Percentiles rank a stretch among this genome's conserved stretches.
Evolutionary conservation across 2,113 vertebrate genomes (phyloP).

Genomic region (Chaetodon trifascialis): DNA sequence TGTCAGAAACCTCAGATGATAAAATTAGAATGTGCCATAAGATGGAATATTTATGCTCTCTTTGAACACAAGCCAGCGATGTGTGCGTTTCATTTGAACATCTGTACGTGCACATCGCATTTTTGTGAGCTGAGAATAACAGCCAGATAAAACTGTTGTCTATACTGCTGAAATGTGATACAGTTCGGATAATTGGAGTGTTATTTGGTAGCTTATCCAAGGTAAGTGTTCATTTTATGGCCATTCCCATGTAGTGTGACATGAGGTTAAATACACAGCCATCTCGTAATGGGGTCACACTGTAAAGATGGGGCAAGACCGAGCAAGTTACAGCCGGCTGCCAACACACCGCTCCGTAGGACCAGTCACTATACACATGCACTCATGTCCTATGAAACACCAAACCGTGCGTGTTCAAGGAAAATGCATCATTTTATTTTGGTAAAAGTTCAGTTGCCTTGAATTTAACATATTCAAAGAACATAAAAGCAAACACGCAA

Average conservation of each 20-base stretch:
- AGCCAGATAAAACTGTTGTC: slow-evolving; percentile 28
- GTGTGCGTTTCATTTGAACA: slow-evolving; percentile 50
- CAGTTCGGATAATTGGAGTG: slow-evolving; percentile 34
- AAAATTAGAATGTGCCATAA: slow-evolving; percentile 53
- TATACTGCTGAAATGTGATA: slow-evolving; percentile 15
- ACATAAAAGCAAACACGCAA: slow-evolving; percentile 43
- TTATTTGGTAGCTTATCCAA: slow-evolving; percentile 41
- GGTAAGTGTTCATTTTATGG: slow-evolving; percentile 15
- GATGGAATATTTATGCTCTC: slow-evolving; percentile 53
- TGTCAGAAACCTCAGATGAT: slow-evolving; percentile 37
- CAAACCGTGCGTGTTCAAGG: background rate
- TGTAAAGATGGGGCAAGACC: slow-evolving; percentile 34
- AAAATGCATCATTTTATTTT: slow-evolving; percentile 14
- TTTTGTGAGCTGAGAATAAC: slow-evolving; percentile 22
- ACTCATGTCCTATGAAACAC: background rate
- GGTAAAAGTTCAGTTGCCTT: slow-evolving; percentile 15
- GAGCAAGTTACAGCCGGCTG: slow-evolving; percentile 24
- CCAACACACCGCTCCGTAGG: slow-evolving; percentile 12
- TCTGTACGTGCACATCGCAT: slow-evolving; percentile 20
- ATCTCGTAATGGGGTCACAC: slow-evolving; percentile 14
- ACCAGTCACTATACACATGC: background rate
- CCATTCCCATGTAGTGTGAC: slow-evolving; percentile 1
- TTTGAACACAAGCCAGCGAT: slow-evolving; percentile 42
- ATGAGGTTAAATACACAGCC: slow-evolving; percentile 29
- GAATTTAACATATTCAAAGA: slow-evolving; percentile 20